Base-by-base conservation (phyloP, 2,113 vertebrate species). In the Riparia riparia region DNA sequence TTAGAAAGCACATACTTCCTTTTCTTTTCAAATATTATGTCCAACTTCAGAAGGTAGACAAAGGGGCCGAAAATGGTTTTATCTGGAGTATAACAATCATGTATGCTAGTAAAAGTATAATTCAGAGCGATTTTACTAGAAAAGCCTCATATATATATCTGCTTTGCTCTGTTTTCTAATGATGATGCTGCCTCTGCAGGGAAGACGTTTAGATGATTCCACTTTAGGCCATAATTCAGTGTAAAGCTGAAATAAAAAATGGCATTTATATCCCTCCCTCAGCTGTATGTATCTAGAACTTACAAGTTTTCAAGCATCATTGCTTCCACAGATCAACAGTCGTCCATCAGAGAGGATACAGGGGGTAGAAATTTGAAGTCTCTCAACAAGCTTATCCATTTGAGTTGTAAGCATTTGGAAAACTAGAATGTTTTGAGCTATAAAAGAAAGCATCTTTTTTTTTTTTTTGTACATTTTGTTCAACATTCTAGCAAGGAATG, bases 111-210 rank as follows among this genome's bases (percentile, higher is more conserved):
- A 50, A 93, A 69, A 69, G 14, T 72, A 39, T 34, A 78, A 37
- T 39, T 87, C 44, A 84, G 44, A 79, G 14, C 41, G 2, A 42
- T 86, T 39, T 83, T 51, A n/a, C 32, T 31, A 28, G 39, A 80
- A 70, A 39, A 1, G 7, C 2, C 32, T 1, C 4, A 6, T 9
- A 24, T 4, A 6, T 45, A 17, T 7, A 9, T 54, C 25, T 49
- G 12, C 17, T 85, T 82, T 89, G 9, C 16, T 77, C 26, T 72
- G 0, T 56, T 72, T 72, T 76, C 7, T 77, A 45, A 54, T 53
- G 42, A 24, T 47, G 34, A 44, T 44, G 17, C 42, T 72, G 34
- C 60, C 47, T 77, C 19, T 64, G 12, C 34, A 77, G 72, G 29
- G 24, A 72, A 41, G 32, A 76, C 10, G 57, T 34, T n/a, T 66